Percentiles rank a stretch among this genome's conserved stretches.
Conservation (phyloP, 1,140 invertebrate genomes). For the Meloidogyne floridensis region DNA sequence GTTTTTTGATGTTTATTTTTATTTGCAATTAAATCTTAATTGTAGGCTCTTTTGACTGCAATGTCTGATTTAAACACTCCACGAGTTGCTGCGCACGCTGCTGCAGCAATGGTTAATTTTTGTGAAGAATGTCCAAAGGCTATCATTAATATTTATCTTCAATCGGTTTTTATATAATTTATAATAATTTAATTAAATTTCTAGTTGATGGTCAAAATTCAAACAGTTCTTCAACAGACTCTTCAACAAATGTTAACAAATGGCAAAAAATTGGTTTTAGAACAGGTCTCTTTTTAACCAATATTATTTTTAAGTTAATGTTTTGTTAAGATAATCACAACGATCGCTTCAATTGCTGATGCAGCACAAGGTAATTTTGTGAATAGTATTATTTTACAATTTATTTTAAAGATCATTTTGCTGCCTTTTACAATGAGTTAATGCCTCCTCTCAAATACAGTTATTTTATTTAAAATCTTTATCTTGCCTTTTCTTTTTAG, state of each 20-base stretch:
- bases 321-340: slow-evolving; percentile 76
- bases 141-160: slow-evolving; percentile 85
- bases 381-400: not conserved
- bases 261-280: slow-evolving; percentile 91
- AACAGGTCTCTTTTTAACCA: slow-evolving; percentile 75
- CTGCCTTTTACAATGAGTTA: slow-evolving; percentile 73
- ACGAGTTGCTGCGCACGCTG: slow-evolving; percentile 80
- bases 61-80: slow-evolving; percentile 88
- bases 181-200: no score
- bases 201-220: slow-evolving; percentile 84
- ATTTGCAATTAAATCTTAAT: not conserved
- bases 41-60: slow-evolving; percentile 78
- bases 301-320: slow-evolving; percentile 28
- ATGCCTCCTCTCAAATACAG: slow-evolving; percentile 95
- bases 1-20: no score
- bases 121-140: slow-evolving; percentile 94
- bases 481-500: slow-evolving; percentile 11
- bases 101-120: slow-evolving; percentile 95
- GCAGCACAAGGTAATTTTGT: slow-evolving; percentile 75
- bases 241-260: slow-evolving; percentile 86
- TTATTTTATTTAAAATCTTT: slow-evolving; percentile 66
- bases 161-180: slow-evolving; percentile 68
- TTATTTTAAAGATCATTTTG: slow-evolving; percentile 79
- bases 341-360: slow-evolving; percentile 97
- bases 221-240: slow-evolving; percentile 85